phyloP scores from a whole-genome alignment of 2,888 invertebrate species.

The Ochropleura plecta region DNA sequence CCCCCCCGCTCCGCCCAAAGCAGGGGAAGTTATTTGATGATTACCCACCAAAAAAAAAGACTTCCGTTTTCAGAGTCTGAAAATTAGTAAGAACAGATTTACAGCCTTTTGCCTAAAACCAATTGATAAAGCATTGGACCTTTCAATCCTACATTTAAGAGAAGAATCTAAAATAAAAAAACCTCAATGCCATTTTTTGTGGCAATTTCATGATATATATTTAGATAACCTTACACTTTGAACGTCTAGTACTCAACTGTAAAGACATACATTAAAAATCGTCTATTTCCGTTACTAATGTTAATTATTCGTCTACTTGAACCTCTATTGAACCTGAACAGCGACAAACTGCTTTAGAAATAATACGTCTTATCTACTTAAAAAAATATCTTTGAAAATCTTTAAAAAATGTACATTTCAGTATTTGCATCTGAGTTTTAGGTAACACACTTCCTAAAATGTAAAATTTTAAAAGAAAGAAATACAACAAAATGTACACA shows the following conservation, averaged over 20 bases:
- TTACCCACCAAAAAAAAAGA: no score
- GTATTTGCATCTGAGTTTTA: conserved; percentile 4
- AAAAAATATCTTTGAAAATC: not conserved
- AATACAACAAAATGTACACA: conserved; percentile 2
- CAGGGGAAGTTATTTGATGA: no score
- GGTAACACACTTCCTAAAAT: conserved; percentile 1
- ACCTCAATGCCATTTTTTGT: not conserved
- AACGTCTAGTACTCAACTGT: not conserved
- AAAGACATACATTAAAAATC: not conserved
- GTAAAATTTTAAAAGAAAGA: not conserved
- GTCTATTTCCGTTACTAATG: not conserved
- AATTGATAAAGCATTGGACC: no score
- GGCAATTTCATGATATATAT: no score
- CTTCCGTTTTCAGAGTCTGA: no score
- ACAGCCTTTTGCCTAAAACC: no score
- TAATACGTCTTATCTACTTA: not conserved
- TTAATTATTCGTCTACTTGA: conserved; percentile 16
- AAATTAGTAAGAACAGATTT: no score
- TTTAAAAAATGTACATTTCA: not conserved
- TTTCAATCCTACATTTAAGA: no score
- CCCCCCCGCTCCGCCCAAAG: no score
- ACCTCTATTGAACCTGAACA: not conserved
- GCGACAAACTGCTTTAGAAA: conserved; percentile 4
- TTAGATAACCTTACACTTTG: conserved; percentile 1
- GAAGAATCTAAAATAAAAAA: not conserved